Evolutionary conservation across 2,888 invertebrate species (phyloP), one percentile per base, ranked within the genome.

Genomic region (Rugalucina vietnamica): DNA sequence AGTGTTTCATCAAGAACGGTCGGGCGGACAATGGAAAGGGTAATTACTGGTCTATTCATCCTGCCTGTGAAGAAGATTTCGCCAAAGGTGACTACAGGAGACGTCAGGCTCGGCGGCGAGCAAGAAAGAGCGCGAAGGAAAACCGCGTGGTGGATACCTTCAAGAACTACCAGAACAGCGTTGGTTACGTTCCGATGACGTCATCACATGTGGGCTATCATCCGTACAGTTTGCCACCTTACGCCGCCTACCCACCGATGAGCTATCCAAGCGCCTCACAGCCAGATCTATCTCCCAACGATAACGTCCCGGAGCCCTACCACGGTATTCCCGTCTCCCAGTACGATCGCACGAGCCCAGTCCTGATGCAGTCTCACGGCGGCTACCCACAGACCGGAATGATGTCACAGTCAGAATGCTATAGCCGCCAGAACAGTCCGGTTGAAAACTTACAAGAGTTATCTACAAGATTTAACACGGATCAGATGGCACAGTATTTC

Each of bases 31-130:
- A 99, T 94, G 99, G 0, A 98, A 99, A 95, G 54, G 99, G 99
- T 0, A 98, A 99, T 94, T 99, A 98, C 94, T 99, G 99, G 99
- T 98, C 99, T 12, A 98, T 99, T 79, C 99, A 99, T 94, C 99
- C 99, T 0, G 99, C 99, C 0, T 99, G 99, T 94, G 96, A 98
- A 29, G 98, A 98, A 43, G 99, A 99, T 95, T 99, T 99, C 95
- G 96, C 98, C 34, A 98, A 98, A 91, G 99, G 99, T 0, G 99
- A 99, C 93, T 99, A 99, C 94, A 96, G 99, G 27, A 96, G 99
- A 70, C 97, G 99, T 73, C 98, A 99, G 94, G 99, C 99, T 0
- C 98, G 99, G 94, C 96, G 99, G 32, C 98, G 98, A 95, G 99
- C 92, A 5, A 84, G 93, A n/a, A 92, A 91, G 39, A 83, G 85